A percentile compares a stretch with the other conserved stretches of the same genome.
phyloP scores from a whole-genome alignment of 2,797 vertebrate species.

The Tachyglossus aculeatus region DNA sequence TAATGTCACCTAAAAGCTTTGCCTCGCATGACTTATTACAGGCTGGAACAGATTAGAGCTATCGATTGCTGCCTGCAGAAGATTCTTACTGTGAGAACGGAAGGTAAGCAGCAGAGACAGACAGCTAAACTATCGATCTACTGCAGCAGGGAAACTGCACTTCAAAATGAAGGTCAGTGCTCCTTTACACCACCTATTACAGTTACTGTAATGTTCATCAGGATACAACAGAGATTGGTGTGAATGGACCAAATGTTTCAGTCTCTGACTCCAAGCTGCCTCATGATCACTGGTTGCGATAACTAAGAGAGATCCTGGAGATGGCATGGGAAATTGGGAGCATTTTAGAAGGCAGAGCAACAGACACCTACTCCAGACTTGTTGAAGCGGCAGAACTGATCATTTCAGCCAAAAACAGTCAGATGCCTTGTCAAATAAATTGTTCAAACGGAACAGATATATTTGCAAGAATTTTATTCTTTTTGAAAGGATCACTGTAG shows the following conservation, averaged over 20 bases:
- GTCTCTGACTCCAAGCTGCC: constrained; percentile 9
- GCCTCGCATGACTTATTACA: constrained; percentile 89
- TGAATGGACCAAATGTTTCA: background rate
- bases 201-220: constrained; percentile 54
- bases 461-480: constrained; percentile 40
- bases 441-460: constrained; percentile 29
- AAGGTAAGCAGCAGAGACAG: constrained; percentile 73
- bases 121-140: constrained; percentile 84
- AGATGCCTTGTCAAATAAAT: constrained; percentile 39
- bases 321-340: constrained; percentile 18
- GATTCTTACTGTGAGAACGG: constrained; percentile 78
- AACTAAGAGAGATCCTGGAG: constrained; percentile 12
- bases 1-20: constrained; percentile 85
- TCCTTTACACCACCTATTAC: constrained; percentile 77
- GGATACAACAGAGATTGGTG: constrained; percentile 31
- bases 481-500: constrained; percentile 7
- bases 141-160: constrained; percentile 74
- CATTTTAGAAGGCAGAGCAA: constrained; percentile 15
- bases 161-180: constrained; percentile 83
- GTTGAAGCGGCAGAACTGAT: constrained; percentile 8
- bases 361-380: background rate
- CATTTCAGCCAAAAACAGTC: constrained; percentile 1
- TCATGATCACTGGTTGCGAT: constrained; percentile 10
- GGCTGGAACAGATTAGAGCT: constrained; percentile 93
- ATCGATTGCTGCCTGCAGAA: constrained; percentile 90